phyloP scores from a whole-genome alignment of 2,888 invertebrate species.

The Thecophora atra region DNA sequence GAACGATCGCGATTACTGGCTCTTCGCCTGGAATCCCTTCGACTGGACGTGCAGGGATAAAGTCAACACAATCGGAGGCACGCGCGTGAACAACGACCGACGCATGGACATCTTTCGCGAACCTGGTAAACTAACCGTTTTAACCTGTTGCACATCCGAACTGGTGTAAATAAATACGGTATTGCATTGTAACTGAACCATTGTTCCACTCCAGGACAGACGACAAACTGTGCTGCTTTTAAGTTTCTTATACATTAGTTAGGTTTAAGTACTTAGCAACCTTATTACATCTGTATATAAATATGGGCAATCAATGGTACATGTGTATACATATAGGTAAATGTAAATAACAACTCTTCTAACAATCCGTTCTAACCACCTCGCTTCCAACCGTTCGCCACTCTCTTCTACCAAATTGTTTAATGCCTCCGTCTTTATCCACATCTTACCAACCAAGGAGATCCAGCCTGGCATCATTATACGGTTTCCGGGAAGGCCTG shows the following conservation, averaged over 20 bases:
- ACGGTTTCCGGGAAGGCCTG: constrained; percentile 86
- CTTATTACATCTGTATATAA: constrained; percentile 1
- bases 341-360: constrained; percentile 15
- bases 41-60: constrained; percentile 75
- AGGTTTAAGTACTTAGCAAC: constrained; percentile 11
- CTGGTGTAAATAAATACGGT: constrained; percentile 62
- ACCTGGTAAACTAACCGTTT: constrained; percentile 65
- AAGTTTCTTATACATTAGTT: constrained; percentile 8
- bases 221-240: constrained; percentile 15
- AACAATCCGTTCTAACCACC: constrained; percentile 10
- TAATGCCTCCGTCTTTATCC: constrained; percentile 14
- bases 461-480: constrained; percentile 75
- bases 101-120: constrained; percentile 67
- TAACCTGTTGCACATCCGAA: constrained; percentile 64
- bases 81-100: constrained; percentile 65
- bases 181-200: constrained; percentile 42
- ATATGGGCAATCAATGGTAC: not conserved
- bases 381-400: constrained; percentile 11
- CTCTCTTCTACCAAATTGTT: constrained; percentile 11
- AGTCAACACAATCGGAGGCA: constrained; percentile 65
- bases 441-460: constrained; percentile 59
- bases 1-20: constrained; percentile 73
- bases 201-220: constrained; percentile 27
- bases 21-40: constrained; percentile 82
- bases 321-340: constrained; percentile 4